Evolutionary conservation across 2,888 invertebrate genomes (phyloP).

Genomic region (Craniophora ligustri): DNA sequence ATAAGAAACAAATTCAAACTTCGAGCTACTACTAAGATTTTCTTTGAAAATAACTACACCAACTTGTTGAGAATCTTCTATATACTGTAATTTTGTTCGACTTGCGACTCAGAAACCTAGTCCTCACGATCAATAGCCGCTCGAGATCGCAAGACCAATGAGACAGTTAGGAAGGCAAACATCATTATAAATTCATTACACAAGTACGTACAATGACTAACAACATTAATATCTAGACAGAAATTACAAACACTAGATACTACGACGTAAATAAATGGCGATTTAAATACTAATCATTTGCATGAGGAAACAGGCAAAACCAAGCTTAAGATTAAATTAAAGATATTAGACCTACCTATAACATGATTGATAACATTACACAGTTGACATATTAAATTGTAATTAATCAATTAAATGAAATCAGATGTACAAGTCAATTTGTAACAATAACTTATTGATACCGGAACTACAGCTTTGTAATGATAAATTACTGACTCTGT

Average conservation of each 20-base stretch:
- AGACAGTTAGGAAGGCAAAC: not conserved
- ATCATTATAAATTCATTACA: not conserved
- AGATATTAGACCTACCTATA: slow-evolving; percentile 8
- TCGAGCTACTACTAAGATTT: not conserved
- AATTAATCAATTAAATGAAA: slow-evolving; percentile 48
- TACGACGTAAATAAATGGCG: slow-evolving; percentile 3
- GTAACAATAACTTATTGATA: slow-evolving; percentile 15
- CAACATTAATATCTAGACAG: not conserved
- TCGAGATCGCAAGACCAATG: too few species aligned
- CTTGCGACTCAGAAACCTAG: not conserved
- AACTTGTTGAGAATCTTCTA: too few species aligned
- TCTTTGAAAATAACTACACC: too few species aligned
- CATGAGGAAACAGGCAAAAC: slow-evolving; percentile 34
- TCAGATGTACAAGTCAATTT: slow-evolving; percentile 45
- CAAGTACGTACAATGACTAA: not conserved
- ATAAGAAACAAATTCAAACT: not conserved
- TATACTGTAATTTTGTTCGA: too few species aligned
- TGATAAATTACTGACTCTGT: slow-evolving; percentile 30
- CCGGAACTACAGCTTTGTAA: slow-evolving; percentile 20
- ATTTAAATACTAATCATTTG: slow-evolving; percentile 2
- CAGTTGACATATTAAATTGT: slow-evolving; percentile 37
- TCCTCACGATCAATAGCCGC: too few species aligned
- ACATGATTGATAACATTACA: slow-evolving; percentile 38
- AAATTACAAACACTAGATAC: not conserved
- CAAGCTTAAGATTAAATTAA: slow-evolving; percentile 16